Evolutionary conservation across 2,888 invertebrate genomes (phyloP).

Genomic region (Herminia tarsipennalis): DNA sequence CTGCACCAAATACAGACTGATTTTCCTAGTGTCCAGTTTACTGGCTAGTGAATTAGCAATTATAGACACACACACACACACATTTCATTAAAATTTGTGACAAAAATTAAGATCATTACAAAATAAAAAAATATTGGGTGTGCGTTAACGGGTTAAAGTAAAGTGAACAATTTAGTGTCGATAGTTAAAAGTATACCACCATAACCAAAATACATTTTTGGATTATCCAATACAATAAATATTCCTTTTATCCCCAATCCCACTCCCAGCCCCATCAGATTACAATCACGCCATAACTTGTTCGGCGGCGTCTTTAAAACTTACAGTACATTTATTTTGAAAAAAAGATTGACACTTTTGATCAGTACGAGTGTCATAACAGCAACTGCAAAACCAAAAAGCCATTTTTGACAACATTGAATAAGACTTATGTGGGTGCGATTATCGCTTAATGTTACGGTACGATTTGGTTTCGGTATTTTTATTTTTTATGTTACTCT

Average conservation of each 20-base stretch:
- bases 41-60: no score
- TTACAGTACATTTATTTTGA: constrained; percentile 26
- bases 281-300: constrained; percentile 22
- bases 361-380: constrained; percentile 37
- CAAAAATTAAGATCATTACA: no score
- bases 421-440: constrained; percentile 21
- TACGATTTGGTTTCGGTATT: not conserved
- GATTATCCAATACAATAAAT: constrained; percentile 3
- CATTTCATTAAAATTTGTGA: no score
- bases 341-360: constrained; percentile 38
- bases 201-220: not conserved
- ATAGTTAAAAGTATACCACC: no score
- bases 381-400: constrained; percentile 21
- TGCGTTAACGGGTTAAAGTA: no score
- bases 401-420: constrained; percentile 23
- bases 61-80: no score
- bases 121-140: no score
- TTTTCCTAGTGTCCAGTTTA: no score
- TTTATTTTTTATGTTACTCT: no score
- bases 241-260: not conserved
- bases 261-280: constrained; percentile 16
- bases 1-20: no score
- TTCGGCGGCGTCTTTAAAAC: constrained; percentile 31
- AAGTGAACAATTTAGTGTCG: no score
- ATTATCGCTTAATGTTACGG: constrained; percentile 10